Conservation (phyloP, 2,113 vertebrate species). For the Bettongia penicillata region DNA sequence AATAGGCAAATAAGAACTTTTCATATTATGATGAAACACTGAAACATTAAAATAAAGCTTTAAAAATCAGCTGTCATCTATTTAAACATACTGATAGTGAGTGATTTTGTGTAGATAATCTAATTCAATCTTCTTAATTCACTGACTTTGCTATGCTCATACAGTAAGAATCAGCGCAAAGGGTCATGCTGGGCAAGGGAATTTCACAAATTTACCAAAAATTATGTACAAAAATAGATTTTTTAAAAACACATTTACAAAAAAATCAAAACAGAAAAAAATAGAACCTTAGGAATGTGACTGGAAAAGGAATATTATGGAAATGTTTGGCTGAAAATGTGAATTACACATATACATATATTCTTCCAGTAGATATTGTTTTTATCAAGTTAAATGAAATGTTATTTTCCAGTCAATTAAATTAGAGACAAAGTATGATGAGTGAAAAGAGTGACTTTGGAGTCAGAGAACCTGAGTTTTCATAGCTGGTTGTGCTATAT, state of each 20-base stretch:
- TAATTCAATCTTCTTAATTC: constrained; percentile 7
- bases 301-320: neutral
- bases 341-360: neutral
- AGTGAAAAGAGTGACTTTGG: neutral
- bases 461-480: neutral
- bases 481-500: neutral
- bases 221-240: too few species aligned
- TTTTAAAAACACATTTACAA: neutral
- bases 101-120: constrained; percentile 34
- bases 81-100: neutral
- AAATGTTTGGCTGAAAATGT: neutral
- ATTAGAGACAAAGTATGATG: neutral
- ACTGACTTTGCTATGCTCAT: constrained; percentile 5
- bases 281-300: neutral
- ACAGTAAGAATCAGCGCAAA: constrained; percentile 16
- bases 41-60: neutral
- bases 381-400: neutral
- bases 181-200: neutral
- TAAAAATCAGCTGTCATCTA: neutral
- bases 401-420: neutral
- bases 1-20: neutral
- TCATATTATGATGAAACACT: neutral
- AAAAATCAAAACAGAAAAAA: neutral
- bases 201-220: neutral
- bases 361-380: neutral